Percentiles rank a stretch among this genome's conserved stretches.
Conservation (phyloP, 2,888 invertebrate species). For the Acrobasis consociella region DNA sequence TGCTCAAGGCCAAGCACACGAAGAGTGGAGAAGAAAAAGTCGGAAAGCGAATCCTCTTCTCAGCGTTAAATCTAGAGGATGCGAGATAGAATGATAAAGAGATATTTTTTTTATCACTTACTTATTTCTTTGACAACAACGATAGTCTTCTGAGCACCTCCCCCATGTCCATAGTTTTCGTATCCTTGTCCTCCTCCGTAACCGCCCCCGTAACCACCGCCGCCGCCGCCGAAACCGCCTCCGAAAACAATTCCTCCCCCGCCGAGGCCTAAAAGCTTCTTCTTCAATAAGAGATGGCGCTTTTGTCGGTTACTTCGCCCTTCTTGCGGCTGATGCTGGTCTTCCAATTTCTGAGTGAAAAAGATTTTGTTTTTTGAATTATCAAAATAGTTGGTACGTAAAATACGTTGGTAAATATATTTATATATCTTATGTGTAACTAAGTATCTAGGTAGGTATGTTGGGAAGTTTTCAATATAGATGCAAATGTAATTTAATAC, state of each 20-base stretch:
- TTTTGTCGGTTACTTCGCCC: slow-evolving; percentile 55
- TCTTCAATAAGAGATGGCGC: slow-evolving; percentile 49
- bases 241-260: slow-evolving; percentile 39
- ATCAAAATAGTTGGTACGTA: no score
- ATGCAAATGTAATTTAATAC: no score
- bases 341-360: slow-evolving; percentile 66
- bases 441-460: no score
- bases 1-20: no score
- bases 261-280: slow-evolving; percentile 44
- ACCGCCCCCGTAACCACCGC: slow-evolving; percentile 44
- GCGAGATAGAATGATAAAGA: no score
- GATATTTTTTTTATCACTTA: background rate
- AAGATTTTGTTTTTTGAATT: no score
- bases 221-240: slow-evolving; percentile 44
- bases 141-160: slow-evolving; percentile 31
- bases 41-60: no score
- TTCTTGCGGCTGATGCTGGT: slow-evolving; percentile 50
- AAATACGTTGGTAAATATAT: no score
- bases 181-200: slow-evolving; percentile 39
- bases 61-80: no score
- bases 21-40: no score
- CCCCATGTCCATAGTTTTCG: slow-evolving; percentile 27
- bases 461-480: no score
- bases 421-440: no score
- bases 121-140: slow-evolving; percentile 26